phyloP scores from a whole-genome alignment of 1,140 invertebrate genomes.

The Drosophila albomicans region DNA sequence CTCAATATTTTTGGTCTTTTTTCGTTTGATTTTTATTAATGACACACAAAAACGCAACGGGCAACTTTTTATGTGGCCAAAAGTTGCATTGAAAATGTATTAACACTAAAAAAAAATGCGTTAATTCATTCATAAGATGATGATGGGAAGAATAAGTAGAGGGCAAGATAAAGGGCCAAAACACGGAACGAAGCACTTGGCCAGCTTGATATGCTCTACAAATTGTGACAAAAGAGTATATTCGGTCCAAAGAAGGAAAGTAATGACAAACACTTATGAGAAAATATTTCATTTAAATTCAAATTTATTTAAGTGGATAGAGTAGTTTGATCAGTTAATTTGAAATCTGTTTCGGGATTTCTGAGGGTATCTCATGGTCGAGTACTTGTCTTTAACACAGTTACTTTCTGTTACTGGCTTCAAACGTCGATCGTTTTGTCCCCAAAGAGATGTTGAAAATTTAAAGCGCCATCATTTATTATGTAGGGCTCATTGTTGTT shows the following conservation, averaged over 20 bases:
- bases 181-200: slow-evolving; percentile 58
- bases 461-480: slow-evolving; percentile 84
- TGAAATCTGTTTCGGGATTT: background rate
- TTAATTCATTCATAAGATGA: slow-evolving; percentile 79
- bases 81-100: slow-evolving; percentile 57
- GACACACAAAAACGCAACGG: slow-evolving; percentile 63
- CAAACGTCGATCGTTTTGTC: slow-evolving; percentile 73
- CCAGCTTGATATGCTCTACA: slow-evolving; percentile 9
- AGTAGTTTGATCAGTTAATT: too few relatives aligned
- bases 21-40: slow-evolving; percentile 67
- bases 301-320: too few relatives aligned
- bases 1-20: slow-evolving; percentile 28
- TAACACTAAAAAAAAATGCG: slow-evolving; percentile 52
- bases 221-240: background rate
- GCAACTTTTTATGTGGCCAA: slow-evolving; percentile 50
- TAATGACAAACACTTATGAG: too few relatives aligned
- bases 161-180: slow-evolving; percentile 7
- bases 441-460: slow-evolving; percentile 80
- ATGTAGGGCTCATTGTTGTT: slow-evolving; percentile 64
- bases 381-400: slow-evolving; percentile 15
- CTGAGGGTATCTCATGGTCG: background rate
- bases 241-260: too few relatives aligned
- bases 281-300: too few relatives aligned
- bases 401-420: slow-evolving; percentile 47
- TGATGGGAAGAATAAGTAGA: slow-evolving; percentile 2